Conservation (phyloP, 1,140 invertebrate species). For the Cryptotermes secundus region DNA sequence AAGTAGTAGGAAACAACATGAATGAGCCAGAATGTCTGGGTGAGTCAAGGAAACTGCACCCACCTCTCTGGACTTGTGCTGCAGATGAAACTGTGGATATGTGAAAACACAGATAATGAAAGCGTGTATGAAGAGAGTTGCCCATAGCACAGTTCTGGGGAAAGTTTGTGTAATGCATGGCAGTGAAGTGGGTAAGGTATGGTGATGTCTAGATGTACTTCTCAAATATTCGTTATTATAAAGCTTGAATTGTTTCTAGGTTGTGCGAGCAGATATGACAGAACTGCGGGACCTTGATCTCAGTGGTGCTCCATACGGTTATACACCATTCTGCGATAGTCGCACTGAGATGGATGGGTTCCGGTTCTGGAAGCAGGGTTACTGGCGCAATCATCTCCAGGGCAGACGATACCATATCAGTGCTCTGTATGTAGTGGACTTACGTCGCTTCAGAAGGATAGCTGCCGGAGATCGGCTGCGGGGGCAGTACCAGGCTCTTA, state of each 20-base stretch:
- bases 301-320: conserved; percentile 97
- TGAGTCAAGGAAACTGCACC: no score
- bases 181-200: no score
- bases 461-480: conserved; percentile 96
- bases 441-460: conserved; percentile 93
- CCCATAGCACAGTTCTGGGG: no score
- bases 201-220: no score
- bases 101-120: no score
- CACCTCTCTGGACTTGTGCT: no score
- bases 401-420: conserved; percentile 96
- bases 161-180: no score
- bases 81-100: no score
- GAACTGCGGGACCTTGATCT: conserved; percentile 94
- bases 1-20: no score
- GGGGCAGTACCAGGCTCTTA: conserved; percentile 95
- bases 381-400: conserved; percentile 97
- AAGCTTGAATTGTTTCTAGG: conserved; percentile 53
- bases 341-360: conserved; percentile 99
- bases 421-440: conserved; percentile 96
- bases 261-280: conserved; percentile 94
- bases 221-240: no score
- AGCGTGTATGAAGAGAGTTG: no score
- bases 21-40: no score
- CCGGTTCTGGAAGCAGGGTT: conserved; percentile 98
- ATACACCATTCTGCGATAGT: conserved; percentile 98